A percentile compares a stretch with the other conserved stretches of the same genome.
These are phyloP conservation scores for Macroglossus sobrinus DNA, from an alignment of 2,113 vertebrate genomes.

Conservation along the genomic window DNA sequence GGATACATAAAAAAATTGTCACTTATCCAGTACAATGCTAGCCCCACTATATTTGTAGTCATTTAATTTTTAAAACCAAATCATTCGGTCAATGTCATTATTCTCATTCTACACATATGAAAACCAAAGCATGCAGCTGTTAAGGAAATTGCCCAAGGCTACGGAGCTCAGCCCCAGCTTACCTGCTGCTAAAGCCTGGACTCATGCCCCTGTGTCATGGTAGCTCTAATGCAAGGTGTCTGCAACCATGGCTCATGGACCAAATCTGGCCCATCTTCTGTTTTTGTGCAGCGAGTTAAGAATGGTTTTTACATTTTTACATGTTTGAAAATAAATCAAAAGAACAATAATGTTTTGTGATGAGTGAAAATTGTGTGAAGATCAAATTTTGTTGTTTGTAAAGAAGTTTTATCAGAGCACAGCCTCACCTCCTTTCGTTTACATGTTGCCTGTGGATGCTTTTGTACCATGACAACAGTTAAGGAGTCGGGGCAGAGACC, in stretches of 20 bases:
- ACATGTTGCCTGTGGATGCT: neutral
- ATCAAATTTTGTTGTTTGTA: neutral
- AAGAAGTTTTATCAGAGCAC: neutral
- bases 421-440: rapidly evolving
- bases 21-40: neutral
- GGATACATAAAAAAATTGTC: neutral
- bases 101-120: neutral
- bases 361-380: neutral
- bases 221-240: neutral
- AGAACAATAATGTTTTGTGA: neutral
- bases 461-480: neutral
- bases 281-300: neutral
- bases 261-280: rapidly evolving
- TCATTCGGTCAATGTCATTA: neutral
- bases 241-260: too few species aligned
- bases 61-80: neutral
- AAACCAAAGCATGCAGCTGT: neutral
- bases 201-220: rapidly evolving
- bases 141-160: neutral
- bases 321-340: neutral
- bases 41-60: neutral
- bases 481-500: neutral
- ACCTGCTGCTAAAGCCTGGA: neutral
- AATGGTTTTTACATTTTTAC: neutral
- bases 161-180: neutral